Evolutionary conservation across 1,140 invertebrate genomes (phyloP).

Genomic region (Himalopsyche phryganea): DNA sequence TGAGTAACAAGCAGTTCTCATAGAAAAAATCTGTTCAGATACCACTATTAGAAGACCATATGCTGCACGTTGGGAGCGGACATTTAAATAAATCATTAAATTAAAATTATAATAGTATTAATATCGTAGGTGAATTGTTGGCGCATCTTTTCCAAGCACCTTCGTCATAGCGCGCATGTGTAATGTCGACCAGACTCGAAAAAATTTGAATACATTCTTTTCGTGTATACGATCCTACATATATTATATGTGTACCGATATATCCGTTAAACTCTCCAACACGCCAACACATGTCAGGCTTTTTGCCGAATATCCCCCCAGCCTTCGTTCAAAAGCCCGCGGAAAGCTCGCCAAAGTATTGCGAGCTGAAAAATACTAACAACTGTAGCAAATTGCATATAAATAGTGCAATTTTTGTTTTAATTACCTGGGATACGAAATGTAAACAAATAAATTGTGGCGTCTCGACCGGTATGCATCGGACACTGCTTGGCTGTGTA

Average conservation of each 20-base stretch:
- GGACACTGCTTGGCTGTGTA: background rate
- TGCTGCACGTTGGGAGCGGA: no score
- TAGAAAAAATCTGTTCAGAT: no score
- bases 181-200: conserved; percentile 28
- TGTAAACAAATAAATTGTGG: conserved; percentile 33
- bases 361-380: conserved; percentile 2
- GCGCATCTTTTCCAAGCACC: background rate
- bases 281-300: conserved; percentile 21
- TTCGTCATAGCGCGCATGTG: conserved; percentile 27
- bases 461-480: background rate
- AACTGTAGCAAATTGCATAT: conserved; percentile 13
- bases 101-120: no score
- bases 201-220: conserved; percentile 34
- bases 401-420: conserved; percentile 20
- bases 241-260: background rate
- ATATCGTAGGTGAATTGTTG: no score
- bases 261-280: conserved; percentile 17
- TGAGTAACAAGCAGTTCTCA: no score
- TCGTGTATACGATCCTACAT: conserved; percentile 5
- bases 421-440: conserved; percentile 23
- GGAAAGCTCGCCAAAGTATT: background rate
- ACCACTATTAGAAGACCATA: no score
- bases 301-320: conserved; percentile 9
- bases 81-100: no score
- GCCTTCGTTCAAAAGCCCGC: background rate